Evolutionary conservation across 2,797 vertebrate genomes (phyloP), one percentile per base, ranked within the genome.

Genomic region (Sorex maritimensis): DNA sequence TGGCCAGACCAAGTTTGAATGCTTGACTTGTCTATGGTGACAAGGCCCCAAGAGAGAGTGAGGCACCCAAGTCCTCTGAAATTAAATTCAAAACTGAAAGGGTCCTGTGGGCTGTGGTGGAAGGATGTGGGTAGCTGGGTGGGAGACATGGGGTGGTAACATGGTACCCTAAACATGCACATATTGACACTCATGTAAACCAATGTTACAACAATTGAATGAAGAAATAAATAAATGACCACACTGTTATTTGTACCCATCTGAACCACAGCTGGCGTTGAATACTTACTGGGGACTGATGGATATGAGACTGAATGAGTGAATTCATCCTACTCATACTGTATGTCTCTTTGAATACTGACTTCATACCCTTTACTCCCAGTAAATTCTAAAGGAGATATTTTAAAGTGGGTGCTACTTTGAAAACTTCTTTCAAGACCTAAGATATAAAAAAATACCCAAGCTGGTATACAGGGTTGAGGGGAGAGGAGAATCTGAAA

Each of bases 391-490:
- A 61, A 90, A 44, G 10, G 4, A 0, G 5, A 8, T 41, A 23
- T 84, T 93, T 38, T 41, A 26, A 82, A 94, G 58, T 81, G 12
- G 7, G 71, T 41, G 38, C 10, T 44, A 44, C 41, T 44, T 44
- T 44, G 41, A 5, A 44, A 44, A 1, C 34, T 82, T 41, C 90
- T 90, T 88, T 28, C 94, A 88, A 83, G n/a, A 61, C 80, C 2
- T 2, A 19, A 11, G 15, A 74, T 69, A 92, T n/a, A 73, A 81
- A 86, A 61, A 2, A 9, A 6, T 63, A 17, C 65, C 24, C 44
- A 34, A 12, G 4, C 7, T 88, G 30, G 23, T 11, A 41, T 61
- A 61, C 30, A 78, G 26, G 3, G 49, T 63, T 67, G 17, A n/a
- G 17, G 19, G 61, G 9, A 85, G 17, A 49, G 10, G 9, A 84